Conservation (phyloP, 2,797 vertebrate genomes). For the Octomys mimax region DNA sequence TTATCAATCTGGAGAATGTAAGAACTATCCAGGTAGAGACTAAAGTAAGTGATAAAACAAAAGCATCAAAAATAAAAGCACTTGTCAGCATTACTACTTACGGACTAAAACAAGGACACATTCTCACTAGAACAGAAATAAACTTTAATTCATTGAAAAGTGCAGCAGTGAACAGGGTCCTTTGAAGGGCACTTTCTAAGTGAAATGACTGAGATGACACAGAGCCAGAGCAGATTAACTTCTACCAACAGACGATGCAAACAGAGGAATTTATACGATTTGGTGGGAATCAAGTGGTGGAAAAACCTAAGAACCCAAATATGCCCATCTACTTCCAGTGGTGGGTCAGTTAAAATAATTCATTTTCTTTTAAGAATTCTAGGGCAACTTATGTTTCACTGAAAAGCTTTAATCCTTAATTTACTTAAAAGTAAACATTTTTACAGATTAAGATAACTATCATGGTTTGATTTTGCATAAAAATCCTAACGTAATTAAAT, state of each 20-base stretch:
- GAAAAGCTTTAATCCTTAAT: slow-evolving; percentile 22
- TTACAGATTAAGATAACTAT: slow-evolving; percentile 24
- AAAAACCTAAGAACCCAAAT: slow-evolving; percentile 26
- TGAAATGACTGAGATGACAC: slow-evolving; percentile 73
- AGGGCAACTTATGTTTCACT: slow-evolving; percentile 8
- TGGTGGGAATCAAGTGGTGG: neutral
- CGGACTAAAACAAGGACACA: slow-evolving; percentile 69
- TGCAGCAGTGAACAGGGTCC: slow-evolving; percentile 92
- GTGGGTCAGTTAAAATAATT: neutral
- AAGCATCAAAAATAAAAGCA: neutral
- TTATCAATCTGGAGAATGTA: neutral
- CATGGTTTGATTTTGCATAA: slow-evolving; percentile 50
- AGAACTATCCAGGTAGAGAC: neutral
- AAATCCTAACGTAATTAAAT: slow-evolving; percentile 25
- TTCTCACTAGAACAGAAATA: slow-evolving; percentile 84
- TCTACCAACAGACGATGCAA: slow-evolving; percentile 76
- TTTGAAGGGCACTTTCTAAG: slow-evolving; percentile 91
- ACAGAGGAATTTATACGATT: slow-evolving; percentile 66
- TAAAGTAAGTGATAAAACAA: neutral
- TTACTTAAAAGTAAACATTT: slow-evolving; percentile 21
- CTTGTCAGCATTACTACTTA: slow-evolving; percentile 1
- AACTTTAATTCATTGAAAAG: slow-evolving; percentile 89
- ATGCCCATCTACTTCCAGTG: neutral
- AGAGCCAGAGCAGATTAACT: slow-evolving; percentile 66
- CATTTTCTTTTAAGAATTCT: slow-evolving; percentile 55